A percentile compares a stretch with the other conserved stretches of the same genome.
These are phyloP conservation scores for Polymixis lichenea DNA, from an alignment of 2,888 invertebrate species.

Conservation along the genomic window DNA sequence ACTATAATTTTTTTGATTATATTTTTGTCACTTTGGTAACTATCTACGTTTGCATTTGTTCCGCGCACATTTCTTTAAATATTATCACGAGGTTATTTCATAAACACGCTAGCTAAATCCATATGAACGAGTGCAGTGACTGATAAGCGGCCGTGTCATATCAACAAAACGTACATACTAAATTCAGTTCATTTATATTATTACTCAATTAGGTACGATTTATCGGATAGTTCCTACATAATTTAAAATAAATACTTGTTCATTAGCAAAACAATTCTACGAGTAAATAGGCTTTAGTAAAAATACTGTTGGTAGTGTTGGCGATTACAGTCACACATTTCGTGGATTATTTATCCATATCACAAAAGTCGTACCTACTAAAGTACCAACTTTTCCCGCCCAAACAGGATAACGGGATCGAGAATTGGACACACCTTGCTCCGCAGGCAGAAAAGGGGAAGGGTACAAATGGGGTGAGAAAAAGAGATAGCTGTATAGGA, in stretches of 20 bases:
- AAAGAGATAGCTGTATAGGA: conserved; percentile 80
- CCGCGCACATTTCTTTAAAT: neutral
- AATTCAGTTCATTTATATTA: conserved; percentile 29
- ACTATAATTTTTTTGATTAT: neutral
- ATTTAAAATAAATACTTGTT: conserved; percentile 8
- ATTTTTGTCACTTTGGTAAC: neutral
- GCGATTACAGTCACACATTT: conserved; percentile 6
- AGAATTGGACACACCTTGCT: conserved; percentile 63
- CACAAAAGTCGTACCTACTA: conserved; percentile 15
- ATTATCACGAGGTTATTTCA: conserved; percentile 19
- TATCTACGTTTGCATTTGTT: neutral
- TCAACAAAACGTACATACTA: conserved; percentile 41
- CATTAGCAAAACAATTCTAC: neutral
- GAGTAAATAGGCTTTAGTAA: neutral
- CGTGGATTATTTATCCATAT: conserved; percentile 10
- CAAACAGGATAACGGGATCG: conserved; percentile 63
- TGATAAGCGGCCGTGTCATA: conserved; percentile 73
- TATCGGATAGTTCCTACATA: neutral
- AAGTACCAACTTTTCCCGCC: conserved; percentile 69
- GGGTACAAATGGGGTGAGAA: conserved; percentile 79
- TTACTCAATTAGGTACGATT: conserved; percentile 17
- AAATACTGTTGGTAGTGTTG: neutral
- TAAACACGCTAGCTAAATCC: conserved; percentile 49
- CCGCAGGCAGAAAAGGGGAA: conserved; percentile 78
- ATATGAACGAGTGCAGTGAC: conserved; percentile 80